Evolutionary conservation across 64 coral and sea anemone species (phyloP).

Genomic region (Stichodactyla mertensii): DNA sequence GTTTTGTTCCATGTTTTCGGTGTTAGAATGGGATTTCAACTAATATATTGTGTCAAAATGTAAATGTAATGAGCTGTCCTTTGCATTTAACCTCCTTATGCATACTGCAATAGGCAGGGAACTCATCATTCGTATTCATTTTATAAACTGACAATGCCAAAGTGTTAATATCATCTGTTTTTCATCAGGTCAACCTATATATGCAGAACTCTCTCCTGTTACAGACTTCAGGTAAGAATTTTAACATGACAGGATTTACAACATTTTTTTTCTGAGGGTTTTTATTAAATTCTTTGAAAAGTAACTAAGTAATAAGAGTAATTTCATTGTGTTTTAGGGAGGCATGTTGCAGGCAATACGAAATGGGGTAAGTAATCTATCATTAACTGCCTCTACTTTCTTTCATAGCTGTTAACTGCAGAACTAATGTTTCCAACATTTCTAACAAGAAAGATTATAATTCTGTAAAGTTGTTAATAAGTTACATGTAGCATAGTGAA

Average conservation of each 20-base stretch:
- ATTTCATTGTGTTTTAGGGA: conserved; percentile 52
- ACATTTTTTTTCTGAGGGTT: not conserved
- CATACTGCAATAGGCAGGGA: too few species aligned
- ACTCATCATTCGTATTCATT: too few species aligned
- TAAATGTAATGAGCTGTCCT: too few species aligned
- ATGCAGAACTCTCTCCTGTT: conserved; percentile 97
- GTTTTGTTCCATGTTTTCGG: too few species aligned
- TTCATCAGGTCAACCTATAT: conserved; percentile 79
- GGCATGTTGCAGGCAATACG: conserved; percentile 98
- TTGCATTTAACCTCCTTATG: too few species aligned
- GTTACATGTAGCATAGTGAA: too few species aligned
- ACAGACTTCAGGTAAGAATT: conserved; percentile 86
- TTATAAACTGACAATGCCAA: not conserved
- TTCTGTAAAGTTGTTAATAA: too few species aligned
- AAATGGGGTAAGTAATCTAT: conserved; percentile 83
- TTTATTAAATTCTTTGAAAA: not conserved
- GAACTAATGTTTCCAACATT: too few species aligned
- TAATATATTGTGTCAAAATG: too few species aligned
- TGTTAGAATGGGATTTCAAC: too few species aligned
- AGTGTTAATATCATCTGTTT: not conserved
- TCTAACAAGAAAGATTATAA: too few species aligned
- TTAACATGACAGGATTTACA: not conserved
- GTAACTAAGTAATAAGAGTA: not conserved
- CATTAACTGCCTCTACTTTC: not conserved
- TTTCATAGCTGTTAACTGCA: not conserved